A percentile compares a stretch with the other conserved stretches of the same genome.
Evolutionary conservation across 2,113 vertebrate species (phyloP).

Genomic region (Nycticryphes semicollaris): DNA sequence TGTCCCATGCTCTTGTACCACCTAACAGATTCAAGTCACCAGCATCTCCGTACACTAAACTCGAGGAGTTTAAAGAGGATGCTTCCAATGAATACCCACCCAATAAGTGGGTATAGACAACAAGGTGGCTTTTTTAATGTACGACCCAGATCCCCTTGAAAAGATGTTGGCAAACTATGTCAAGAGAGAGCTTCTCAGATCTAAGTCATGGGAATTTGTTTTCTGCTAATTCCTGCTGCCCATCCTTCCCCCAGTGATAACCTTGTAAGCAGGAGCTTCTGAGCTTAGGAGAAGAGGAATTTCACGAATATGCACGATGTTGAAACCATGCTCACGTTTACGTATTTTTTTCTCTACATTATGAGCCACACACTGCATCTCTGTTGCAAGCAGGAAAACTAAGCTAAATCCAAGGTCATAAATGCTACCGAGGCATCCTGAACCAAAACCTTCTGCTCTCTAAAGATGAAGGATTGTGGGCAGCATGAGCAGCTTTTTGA

Average conservation of each 20-base stretch:
- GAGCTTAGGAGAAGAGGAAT: not conserved
- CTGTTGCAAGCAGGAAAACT: not conserved
- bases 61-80: not conserved
- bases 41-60: not conserved
- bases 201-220: not conserved
- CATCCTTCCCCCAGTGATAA: not conserved
- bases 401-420: not conserved
- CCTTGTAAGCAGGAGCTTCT: not conserved
- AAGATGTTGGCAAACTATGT: not conserved
- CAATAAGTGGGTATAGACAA: not conserved
- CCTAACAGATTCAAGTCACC: not conserved
- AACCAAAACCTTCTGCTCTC: not conserved
- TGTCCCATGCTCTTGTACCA: fast-evolving
- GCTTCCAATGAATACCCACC: not conserved
- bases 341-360: not conserved
- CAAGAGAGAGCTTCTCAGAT: not conserved
- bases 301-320: not conserved
- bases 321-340: not conserved
- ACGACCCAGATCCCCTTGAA: not conserved
- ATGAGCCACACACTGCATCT: not conserved
- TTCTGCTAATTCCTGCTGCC: not conserved
- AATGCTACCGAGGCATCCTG: not conserved
- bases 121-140: not conserved
- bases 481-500: not conserved
- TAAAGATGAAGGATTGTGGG: not conserved